These are phyloP conservation scores for Scolopax mira DNA, from an alignment of 2,113 vertebrate species.

Conservation along the genomic window DNA sequence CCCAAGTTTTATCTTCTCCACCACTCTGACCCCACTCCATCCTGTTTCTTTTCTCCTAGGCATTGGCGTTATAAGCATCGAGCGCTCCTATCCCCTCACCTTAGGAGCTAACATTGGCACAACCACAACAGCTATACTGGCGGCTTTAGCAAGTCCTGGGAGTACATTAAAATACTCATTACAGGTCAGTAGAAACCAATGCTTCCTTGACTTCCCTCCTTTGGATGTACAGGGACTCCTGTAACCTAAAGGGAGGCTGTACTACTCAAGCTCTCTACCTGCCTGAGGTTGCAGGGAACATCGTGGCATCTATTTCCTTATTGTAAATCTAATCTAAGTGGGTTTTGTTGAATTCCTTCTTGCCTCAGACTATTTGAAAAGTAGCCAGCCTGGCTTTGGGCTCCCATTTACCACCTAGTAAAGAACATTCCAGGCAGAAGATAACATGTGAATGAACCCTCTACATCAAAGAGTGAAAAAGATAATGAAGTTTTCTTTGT, in stretches of 20 bases:
- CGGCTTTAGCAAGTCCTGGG: constrained; percentile 90
- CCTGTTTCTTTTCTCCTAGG: constrained; percentile 65
- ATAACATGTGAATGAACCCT: background rate
- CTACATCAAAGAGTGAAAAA: constrained; percentile 4
- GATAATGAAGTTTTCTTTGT: background rate
- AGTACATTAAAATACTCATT: constrained; percentile 83
- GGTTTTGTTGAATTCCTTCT: background rate
- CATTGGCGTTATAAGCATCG: constrained; percentile 92
- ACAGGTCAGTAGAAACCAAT: constrained; percentile 80
- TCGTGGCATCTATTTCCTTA: background rate
- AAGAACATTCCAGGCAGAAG: background rate
- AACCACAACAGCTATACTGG: constrained; percentile 95
- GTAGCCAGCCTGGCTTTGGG: background rate
- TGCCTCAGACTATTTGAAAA: background rate
- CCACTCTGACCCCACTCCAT: background rate
- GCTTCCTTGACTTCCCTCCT: background rate
- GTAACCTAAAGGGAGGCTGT: background rate
- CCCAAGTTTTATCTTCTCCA: background rate
- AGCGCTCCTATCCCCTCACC: constrained; percentile 92
- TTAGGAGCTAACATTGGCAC: constrained; percentile 96
- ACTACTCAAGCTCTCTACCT: background rate
- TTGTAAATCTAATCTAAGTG: background rate
- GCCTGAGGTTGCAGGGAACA: background rate
- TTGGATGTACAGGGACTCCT: background rate
- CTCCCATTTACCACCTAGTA: background rate